Conservation (phyloP, 2,888 invertebrate genomes). For the Cephus sareptanus region DNA sequence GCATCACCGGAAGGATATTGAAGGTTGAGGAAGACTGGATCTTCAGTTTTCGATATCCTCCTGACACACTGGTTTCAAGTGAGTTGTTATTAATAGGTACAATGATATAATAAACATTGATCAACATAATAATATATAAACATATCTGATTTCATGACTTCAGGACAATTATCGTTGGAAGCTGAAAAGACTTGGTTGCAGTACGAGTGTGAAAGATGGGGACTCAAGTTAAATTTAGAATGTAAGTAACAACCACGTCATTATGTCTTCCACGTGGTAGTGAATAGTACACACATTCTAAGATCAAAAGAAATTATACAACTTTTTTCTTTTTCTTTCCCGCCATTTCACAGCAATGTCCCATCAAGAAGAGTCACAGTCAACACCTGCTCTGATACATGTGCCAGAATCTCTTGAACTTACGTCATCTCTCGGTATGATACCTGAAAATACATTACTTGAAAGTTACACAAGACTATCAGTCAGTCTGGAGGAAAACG, state of each 20-base stretch:
- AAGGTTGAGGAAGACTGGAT: constrained; percentile 96
- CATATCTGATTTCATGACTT: constrained; percentile 25
- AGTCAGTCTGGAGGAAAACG: constrained; percentile 87
- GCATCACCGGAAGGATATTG: constrained; percentile 91
- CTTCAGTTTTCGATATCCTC: constrained; percentile 92
- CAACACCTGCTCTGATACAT: constrained; percentile 85
- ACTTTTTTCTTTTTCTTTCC: constrained; percentile 34
- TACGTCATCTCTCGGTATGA: constrained; percentile 81
- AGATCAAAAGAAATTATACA: constrained; percentile 27
- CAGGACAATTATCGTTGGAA: constrained; percentile 87
- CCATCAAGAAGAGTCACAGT: constrained; percentile 90
- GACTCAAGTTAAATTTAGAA: constrained; percentile 83
- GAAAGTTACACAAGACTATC: constrained; percentile 89
- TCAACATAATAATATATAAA: neutral
- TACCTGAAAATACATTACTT: constrained; percentile 86
- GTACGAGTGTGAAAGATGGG: constrained; percentile 91
- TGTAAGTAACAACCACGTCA: constrained; percentile 68
- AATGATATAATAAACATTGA: neutral
- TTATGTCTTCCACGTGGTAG: constrained; percentile 6
- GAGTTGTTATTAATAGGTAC: constrained; percentile 49
- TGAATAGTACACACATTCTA: neutral
- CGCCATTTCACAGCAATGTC: constrained; percentile 72
- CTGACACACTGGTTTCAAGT: constrained; percentile 71
- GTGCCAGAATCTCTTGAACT: constrained; percentile 71
- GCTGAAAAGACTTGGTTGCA: constrained; percentile 92